Conservation (phyloP, 2,888 invertebrate genomes). For the Schizaphis graminum region DNA sequence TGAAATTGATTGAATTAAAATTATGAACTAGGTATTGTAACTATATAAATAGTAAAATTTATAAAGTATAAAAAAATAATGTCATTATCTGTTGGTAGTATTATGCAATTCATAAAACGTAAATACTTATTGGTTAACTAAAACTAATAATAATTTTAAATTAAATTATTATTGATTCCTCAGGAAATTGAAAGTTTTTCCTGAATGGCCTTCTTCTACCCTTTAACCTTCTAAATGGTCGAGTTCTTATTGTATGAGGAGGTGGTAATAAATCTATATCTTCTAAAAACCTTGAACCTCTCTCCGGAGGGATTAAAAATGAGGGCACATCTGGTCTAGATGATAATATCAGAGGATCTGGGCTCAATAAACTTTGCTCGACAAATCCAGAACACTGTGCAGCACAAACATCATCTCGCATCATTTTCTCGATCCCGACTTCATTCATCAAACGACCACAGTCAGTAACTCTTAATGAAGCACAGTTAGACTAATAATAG, state of each 20-base stretch:
- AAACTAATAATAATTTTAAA: not conserved
- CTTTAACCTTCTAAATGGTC: constrained; percentile 45
- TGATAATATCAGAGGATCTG: constrained; percentile 25
- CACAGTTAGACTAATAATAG: constrained; percentile 83
- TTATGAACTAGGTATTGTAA: not conserved
- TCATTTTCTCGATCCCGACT: constrained; percentile 85
- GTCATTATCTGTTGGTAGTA: not conserved
- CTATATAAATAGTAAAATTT: not conserved
- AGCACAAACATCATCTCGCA: constrained; percentile 89
- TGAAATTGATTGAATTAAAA: not conserved
- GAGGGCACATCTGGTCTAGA: constrained; percentile 50
- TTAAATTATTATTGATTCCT: constrained; percentile 51
- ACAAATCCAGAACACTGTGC: constrained; percentile 86
- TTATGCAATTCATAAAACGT: not conserved
- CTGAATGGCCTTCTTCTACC: constrained; percentile 54
- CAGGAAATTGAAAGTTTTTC: constrained; percentile 51
- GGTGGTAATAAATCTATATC: constrained; percentile 56
- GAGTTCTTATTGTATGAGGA: constrained; percentile 25
- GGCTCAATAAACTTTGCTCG: constrained; percentile 35
- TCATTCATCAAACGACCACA: constrained; percentile 86
- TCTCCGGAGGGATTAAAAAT: constrained; percentile 50
- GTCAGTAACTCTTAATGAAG: constrained; percentile 88
- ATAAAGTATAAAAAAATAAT: not conserved
- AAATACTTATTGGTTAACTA: not conserved
- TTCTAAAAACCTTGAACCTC: constrained; percentile 34